Conservation (phyloP, 2,888 invertebrate genomes). For the Beris chalybata region DNA sequence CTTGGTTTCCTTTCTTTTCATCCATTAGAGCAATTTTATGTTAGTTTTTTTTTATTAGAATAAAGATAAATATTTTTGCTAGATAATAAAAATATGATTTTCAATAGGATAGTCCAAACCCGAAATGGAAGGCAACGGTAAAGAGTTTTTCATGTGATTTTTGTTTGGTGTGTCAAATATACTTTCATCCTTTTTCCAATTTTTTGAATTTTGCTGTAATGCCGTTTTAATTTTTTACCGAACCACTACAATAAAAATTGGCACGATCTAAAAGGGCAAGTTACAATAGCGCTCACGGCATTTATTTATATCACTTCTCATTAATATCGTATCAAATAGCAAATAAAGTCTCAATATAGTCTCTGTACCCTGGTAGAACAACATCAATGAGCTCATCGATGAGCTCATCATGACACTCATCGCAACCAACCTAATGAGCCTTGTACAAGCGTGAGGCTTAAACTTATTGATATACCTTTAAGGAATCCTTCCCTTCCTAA, state of each 20-base stretch:
- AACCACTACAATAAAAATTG: background rate
- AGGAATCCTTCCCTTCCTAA: too few species aligned
- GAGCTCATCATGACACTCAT: too few species aligned
- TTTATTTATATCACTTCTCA: too few species aligned
- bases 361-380: too few species aligned
- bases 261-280: slow-evolving; percentile 2
- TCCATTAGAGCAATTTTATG: too few species aligned
- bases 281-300: background rate
- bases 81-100: slow-evolving; percentile 41
- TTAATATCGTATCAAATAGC: too few species aligned
- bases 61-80: slow-evolving; percentile 21
- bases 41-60: slow-evolving; percentile 12
- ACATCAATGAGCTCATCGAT: too few species aligned
- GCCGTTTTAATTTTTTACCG: slow-evolving; percentile 31
- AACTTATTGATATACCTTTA: too few species aligned
- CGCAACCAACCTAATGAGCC: too few species aligned
- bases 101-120: slow-evolving; percentile 54
- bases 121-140: slow-evolving; percentile 57
- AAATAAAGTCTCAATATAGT: too few species aligned
- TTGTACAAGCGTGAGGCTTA: too few species aligned
- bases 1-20: too few species aligned
- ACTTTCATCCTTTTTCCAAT: background rate
- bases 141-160: slow-evolving; percentile 38
- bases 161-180: slow-evolving; percentile 30
- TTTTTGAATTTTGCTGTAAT: slow-evolving; percentile 35